These are phyloP conservation scores for Microplitis mediator DNA, from an alignment of 1,140 invertebrate genomes.

Conservation along the genomic window DNA sequence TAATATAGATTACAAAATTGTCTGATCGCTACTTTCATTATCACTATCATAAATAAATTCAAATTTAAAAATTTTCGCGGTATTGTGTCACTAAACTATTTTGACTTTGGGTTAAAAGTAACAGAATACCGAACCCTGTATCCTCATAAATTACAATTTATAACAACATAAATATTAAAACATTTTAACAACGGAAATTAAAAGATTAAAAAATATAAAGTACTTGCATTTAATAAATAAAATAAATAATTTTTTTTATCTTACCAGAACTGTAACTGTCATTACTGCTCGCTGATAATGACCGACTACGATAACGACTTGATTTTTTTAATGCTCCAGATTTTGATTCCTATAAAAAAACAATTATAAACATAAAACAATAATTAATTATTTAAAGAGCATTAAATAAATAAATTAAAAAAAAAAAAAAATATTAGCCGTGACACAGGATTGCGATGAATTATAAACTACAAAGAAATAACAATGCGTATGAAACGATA, in stretches of 20 bases:
- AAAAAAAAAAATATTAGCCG: neutral
- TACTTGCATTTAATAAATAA: neutral
- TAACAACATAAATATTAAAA: too few relatives aligned
- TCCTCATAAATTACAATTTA: too few relatives aligned
- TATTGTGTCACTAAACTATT: too few relatives aligned
- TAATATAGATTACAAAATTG: too few relatives aligned
- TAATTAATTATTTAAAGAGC: neutral
- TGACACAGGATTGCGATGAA: slow-evolving; percentile 43
- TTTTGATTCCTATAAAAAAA: slow-evolving; percentile 66
- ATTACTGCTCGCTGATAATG: slow-evolving; percentile 89
- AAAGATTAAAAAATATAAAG: too few relatives aligned
- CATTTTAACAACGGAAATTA: too few relatives aligned
- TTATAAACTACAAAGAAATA: slow-evolving; percentile 50
- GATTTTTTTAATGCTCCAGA: slow-evolving; percentile 83
- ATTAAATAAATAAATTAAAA: too few relatives aligned
- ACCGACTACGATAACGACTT: slow-evolving; percentile 83
- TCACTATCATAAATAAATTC: too few relatives aligned
- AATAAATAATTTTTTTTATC: slow-evolving; percentile 20
- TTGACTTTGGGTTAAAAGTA: too few relatives aligned
- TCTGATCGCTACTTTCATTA: too few relatives aligned
- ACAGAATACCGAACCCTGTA: too few relatives aligned
- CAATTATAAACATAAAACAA: neutral
- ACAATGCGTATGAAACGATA: slow-evolving; percentile 50
- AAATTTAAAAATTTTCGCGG: too few relatives aligned
- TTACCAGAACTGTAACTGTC: slow-evolving; percentile 90